Evolutionary conservation across 2,888 invertebrate genomes (phyloP).

Genomic region (Drosophila emarginata): DNA sequence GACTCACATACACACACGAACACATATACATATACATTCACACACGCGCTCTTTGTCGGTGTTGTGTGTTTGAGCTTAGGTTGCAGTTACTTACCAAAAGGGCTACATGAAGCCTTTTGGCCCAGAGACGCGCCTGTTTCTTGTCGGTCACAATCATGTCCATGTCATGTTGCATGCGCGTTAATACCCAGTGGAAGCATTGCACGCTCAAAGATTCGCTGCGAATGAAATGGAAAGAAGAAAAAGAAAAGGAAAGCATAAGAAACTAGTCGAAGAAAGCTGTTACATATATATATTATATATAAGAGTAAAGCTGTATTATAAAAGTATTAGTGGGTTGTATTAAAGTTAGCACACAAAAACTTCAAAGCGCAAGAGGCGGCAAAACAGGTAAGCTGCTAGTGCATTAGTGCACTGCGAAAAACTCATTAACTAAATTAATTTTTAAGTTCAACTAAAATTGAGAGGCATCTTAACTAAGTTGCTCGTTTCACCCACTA

Average conservation of each 20-base stretch:
- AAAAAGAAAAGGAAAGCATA: slow-evolving; percentile 21
- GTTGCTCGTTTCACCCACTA: neutral
- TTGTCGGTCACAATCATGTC: slow-evolving; percentile 94
- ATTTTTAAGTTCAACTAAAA: slow-evolving; percentile 77
- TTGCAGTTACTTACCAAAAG: slow-evolving; percentile 83
- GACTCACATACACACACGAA: slow-evolving; percentile 26
- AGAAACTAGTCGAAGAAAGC: neutral
- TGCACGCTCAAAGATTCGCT: slow-evolving; percentile 96
- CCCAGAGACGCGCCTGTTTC: slow-evolving; percentile 92
- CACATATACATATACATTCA: slow-evolving; percentile 9
- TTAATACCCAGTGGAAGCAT: slow-evolving; percentile 93
- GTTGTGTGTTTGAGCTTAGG: slow-evolving; percentile 39
- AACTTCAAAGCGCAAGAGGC: slow-evolving; percentile 27
- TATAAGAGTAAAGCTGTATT: neutral
- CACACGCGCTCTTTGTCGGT: neutral
- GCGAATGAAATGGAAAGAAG: slow-evolving; percentile 78
- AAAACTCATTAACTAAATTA: slow-evolving; percentile 81
- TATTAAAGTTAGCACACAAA: slow-evolving; percentile 36
- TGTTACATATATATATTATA: slow-evolving; percentile 7
- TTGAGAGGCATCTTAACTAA: slow-evolving; percentile 69
- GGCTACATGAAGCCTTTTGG: slow-evolving; percentile 92
- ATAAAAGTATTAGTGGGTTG: slow-evolving; percentile 25
- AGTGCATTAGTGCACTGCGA: slow-evolving; percentile 51
- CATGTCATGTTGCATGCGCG: slow-evolving; percentile 90
- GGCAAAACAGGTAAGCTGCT: slow-evolving; percentile 42